Base-by-base conservation (phyloP, 2,888 invertebrate genomes). In the Microdon myrmicae region DNA sequence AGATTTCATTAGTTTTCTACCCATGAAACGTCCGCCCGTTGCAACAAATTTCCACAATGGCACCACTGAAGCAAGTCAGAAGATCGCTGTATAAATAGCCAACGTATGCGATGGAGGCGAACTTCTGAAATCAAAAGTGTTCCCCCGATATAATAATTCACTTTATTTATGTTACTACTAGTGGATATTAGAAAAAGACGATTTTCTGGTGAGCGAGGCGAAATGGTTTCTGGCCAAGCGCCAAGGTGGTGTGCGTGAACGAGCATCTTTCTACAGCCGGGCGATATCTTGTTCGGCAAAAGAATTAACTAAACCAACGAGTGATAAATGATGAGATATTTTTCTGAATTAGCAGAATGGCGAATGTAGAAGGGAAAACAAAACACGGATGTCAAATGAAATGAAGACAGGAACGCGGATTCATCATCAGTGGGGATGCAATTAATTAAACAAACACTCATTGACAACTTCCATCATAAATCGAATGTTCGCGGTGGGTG, bases 381-480 rank as follows among this genome's bases (percentile, higher is more conserved):
- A 19, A 34, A 35, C 19, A 17, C 14, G 23, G 13, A 34, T 16
- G 34, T 19, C 19, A 34, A 34, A 34, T 14, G 34, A n/a, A n/a
- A 34, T 16, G 9, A n/a, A 32, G n/a, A 8, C n/a, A 5, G 8
- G 4, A 7, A 1, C 14, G 17, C 14, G 4, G 17, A 37, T 31
- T 29, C 35, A 45, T 54, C 37, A 47, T 54, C 37, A 19, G 43
- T 43, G 37, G 54, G 43, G 22, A 48, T 45, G 45, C 44, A 61
- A 61, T 61, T 49, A 61, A 61, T 51, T 61, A 51, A 56, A 26
- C 45, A 56, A 56, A 61, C 56, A 56, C 49, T 61, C 44, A 39
- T 44, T 44, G 45, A 53, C 35, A 53, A 29, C 39, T 59, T 53
- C 44, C 39, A 59, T 35, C 45, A 45, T 14, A 19, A 34, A n/a